Evolutionary conservation across 2,113 vertebrate genomes (phyloP).

Genomic region (Takifugu flavidus): DNA sequence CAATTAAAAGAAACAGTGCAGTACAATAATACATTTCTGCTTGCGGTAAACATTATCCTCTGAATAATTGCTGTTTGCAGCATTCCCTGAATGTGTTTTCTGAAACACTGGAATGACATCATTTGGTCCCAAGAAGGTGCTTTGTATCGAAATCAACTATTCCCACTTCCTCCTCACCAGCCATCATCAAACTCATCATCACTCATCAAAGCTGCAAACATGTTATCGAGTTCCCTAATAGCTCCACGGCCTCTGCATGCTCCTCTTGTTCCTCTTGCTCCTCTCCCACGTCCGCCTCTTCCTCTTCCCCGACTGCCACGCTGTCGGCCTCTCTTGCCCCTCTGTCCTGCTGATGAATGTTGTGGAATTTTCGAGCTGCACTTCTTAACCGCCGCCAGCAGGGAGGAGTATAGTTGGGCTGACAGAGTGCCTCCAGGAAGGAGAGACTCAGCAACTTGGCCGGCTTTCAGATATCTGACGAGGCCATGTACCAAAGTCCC

Average conservation of each 20-base stretch:
- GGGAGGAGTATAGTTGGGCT: conserved; percentile 72
- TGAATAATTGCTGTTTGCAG: neutral
- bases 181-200: conserved; percentile 43
- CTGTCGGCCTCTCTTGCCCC: conserved; percentile 29
- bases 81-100: conserved; percentile 23
- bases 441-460: conserved; percentile 68
- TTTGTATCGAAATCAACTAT: neutral
- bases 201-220: conserved; percentile 62
- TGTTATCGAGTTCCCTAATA: conserved; percentile 52
- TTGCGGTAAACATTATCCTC: no score
- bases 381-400: conserved; percentile 49
- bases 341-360: conserved; percentile 21
- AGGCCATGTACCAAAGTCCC: conserved; percentile 86
- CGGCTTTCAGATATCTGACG: conserved; percentile 65
- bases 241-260: conserved; percentile 11
- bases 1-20: conserved; percentile 19
- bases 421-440: conserved; percentile 67
- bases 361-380: conserved; percentile 30
- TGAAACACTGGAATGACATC: conserved; percentile 36
- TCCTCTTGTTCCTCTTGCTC: conserved; percentile 17
- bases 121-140: conserved; percentile 11
- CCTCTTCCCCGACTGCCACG: conserved; percentile 26
- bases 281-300: conserved; percentile 16
- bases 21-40: neutral
- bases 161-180: conserved; percentile 3